Evolutionary conservation across 2,113 vertebrate species (phyloP).

Genomic region (Vidua macroura): DNA sequence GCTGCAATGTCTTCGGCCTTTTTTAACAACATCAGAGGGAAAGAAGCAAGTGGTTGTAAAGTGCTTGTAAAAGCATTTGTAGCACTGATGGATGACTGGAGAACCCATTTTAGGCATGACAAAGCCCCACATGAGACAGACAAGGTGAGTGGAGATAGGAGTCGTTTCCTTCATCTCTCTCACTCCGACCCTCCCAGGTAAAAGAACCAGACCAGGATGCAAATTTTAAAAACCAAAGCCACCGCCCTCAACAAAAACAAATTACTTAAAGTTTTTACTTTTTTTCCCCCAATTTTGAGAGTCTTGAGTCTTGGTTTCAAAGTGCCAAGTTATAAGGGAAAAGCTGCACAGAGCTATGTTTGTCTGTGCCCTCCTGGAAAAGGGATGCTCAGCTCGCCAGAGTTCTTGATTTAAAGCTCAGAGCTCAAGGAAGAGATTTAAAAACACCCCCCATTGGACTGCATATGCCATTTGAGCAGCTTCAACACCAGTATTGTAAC

Average conservation of each 20-base stretch:
- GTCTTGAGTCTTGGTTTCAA: not conserved
- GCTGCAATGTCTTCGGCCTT: not conserved
- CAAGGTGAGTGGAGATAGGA: not conserved
- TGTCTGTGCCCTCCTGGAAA: not conserved
- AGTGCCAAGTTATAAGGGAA: not conserved
- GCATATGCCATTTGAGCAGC: not conserved
- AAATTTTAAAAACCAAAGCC: not conserved
- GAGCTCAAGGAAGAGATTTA: not conserved
- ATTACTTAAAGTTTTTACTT: not conserved
- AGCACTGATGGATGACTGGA: not conserved
- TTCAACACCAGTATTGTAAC: not conserved
- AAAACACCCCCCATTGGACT: not conserved
- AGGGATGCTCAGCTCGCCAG: not conserved
- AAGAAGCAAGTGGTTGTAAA: not conserved
- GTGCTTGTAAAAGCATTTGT: not conserved
- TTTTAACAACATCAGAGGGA: not conserved
- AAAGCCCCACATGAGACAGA: not conserved
- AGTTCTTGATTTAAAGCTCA: not conserved
- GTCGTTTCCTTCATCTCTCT: accelerated
- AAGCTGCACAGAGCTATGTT: not conserved
- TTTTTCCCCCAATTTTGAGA: not conserved
- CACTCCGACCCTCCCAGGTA: not conserved
- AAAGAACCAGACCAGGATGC: not conserved
- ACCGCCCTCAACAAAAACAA: not conserved
- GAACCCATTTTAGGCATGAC: not conserved